phyloP scores from a whole-genome alignment of 2,888 invertebrate genomes.

The Fissipunctia ypsillon region DNA sequence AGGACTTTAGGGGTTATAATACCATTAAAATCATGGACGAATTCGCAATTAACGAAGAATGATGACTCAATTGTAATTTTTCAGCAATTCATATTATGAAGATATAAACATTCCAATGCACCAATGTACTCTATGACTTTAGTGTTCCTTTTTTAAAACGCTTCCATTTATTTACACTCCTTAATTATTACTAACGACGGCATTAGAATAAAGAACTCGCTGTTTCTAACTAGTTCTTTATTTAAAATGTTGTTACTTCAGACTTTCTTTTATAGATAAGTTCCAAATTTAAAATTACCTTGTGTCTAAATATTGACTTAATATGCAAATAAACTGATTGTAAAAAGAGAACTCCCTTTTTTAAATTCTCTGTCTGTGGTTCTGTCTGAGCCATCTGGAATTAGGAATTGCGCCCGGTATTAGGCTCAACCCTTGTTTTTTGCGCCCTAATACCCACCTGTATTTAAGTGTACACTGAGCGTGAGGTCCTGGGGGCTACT shows the following conservation, averaged over 20 bases:
- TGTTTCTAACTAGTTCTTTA: background rate
- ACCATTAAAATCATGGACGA: background rate
- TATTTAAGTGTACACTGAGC: background rate
- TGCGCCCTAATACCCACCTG: background rate
- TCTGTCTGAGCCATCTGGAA: background rate
- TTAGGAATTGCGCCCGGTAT: background rate
- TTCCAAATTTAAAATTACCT: slow-evolving; percentile 8
- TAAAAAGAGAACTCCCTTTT: background rate
- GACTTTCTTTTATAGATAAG: slow-evolving; percentile 14
- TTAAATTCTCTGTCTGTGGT: background rate
- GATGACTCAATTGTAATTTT: background rate
- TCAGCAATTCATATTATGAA: too few species aligned
- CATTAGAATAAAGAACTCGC: background rate
- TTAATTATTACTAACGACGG: too few species aligned
- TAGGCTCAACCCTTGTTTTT: background rate
- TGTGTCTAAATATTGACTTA: background rate
- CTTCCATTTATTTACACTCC: background rate
- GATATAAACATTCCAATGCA: too few species aligned
- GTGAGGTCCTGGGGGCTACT: background rate
- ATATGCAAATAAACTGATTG: slow-evolving; percentile 4
- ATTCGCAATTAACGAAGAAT: background rate
- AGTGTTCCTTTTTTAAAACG: background rate
- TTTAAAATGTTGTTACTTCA: slow-evolving; percentile 8
- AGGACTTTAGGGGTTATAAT: background rate
- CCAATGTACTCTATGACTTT: background rate